Base-by-base conservation (phyloP, 2,113 vertebrate species). In the Rhynchopsitta pachyrhyncha region DNA sequence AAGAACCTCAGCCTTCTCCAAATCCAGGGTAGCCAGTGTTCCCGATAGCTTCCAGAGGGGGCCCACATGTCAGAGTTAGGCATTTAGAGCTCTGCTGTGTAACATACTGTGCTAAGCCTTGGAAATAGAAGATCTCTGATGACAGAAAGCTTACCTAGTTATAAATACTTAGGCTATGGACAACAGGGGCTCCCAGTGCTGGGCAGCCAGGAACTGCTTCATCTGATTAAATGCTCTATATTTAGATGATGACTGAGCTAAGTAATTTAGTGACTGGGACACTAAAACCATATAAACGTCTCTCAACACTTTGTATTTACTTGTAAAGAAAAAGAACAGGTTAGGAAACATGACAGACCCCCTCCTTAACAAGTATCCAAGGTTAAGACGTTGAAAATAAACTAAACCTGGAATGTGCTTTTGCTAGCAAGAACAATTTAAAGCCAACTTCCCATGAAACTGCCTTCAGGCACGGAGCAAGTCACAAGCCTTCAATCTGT, bases 191-290 rank as follows among this genome's bases (percentile, higher is more conserved):
- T 68, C 82, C 55, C 27, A 17, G 41, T 7, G 3, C 55, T 4
- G 6, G 28, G 59, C 35, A 22, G 73, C 16, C 44, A 31, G n/a
- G 41, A 92, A 31, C 68, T 33, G 53, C 50, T 22, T 7, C 73
- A 7, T 53, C 82, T 88, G 91, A 92, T 86, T 82, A 91, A 86
- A 39, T 7, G 57, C 18, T 46, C 88, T 96, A 86, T 93, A 71
- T 92, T 92, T 92, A 86, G 83, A 39, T 8, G 47, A 12, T 90
- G 94, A 92, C 92, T 27, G 41, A 92, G 78, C 28, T 7, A 42
- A 75, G 70, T 66, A 15, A 7, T 37, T 55, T 27, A 25, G 70
- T 4, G 60, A 19, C n/a, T 1, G 12, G 68, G 55, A 77, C 53
- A 6, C 46, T 52, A 55, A 79, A 87, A 46, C 57, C 3, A 0